These are phyloP conservation scores for Indicator indicator DNA, from an alignment of 2,113 vertebrate genomes.

Conservation along the genomic window DNA sequence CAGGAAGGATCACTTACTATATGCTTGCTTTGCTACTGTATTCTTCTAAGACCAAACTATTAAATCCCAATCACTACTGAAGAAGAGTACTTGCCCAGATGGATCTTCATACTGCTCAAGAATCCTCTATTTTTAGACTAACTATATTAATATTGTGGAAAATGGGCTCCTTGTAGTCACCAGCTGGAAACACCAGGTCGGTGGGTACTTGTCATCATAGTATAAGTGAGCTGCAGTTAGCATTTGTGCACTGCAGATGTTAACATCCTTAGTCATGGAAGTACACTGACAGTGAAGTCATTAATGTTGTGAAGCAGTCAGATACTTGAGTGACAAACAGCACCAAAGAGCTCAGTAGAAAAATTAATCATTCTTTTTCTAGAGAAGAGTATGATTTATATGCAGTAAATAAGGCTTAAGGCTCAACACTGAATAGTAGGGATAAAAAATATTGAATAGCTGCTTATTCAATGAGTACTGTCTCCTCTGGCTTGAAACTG, in stretches of 20 bases:
- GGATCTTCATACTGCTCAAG: not conserved
- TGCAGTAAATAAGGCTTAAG: not conserved
- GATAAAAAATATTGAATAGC: not conserved
- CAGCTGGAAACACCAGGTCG: not conserved
- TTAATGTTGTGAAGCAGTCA: not conserved
- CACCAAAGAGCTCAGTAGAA: not conserved
- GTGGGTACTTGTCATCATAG: not conserved
- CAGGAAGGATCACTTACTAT: not conserved
- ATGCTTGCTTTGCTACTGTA: not conserved
- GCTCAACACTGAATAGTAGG: not conserved
- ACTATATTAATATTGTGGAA: not conserved
- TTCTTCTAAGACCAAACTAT: not conserved
- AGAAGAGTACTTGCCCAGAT: not conserved
- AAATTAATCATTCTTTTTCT: not conserved
- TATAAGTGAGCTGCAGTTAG: not conserved
- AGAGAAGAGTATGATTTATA: not conserved
- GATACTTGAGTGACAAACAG: not conserved
- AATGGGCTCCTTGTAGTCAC: not conserved
- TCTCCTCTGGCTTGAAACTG: not conserved
- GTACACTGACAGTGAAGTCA: not conserved
- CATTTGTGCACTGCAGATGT: not conserved
- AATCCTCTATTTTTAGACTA: not conserved
- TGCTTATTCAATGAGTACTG: not conserved
- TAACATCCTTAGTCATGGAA: not conserved
- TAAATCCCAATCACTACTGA: not conserved